phyloP scores from a whole-genome alignment of 2,888 invertebrate species.

The Parnassius apollo region DNA sequence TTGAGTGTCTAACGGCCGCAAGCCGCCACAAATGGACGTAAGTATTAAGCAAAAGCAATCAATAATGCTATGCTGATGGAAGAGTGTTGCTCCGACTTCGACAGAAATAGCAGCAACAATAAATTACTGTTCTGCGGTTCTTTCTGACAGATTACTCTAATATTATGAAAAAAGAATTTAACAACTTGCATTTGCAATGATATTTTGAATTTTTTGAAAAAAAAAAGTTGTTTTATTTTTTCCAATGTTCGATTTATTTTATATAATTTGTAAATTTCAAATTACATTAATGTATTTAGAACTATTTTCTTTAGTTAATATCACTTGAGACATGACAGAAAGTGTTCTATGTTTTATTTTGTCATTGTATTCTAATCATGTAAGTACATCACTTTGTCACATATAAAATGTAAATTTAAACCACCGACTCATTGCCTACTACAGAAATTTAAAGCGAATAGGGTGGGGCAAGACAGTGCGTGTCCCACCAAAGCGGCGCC shows the following conservation, averaged over 20 bases:
- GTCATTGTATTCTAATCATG: conserved; percentile 47
- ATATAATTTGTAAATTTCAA: too few relatives aligned
- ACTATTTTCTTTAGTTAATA: neutral
- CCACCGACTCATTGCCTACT: conserved; percentile 35
- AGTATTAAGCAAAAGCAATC: conserved; percentile 26
- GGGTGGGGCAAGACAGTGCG: conserved; percentile 59
- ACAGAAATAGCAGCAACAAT: conserved; percentile 26
- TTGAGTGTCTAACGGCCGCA: conserved; percentile 36
- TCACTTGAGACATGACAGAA: conserved; percentile 8
- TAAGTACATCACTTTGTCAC: conserved; percentile 31
- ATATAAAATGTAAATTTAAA: conserved; percentile 48
- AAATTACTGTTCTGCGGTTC: conserved; percentile 18
- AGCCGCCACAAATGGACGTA: conserved; percentile 32
- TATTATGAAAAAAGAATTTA: conserved; percentile 16
- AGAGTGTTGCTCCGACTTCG: conserved; percentile 15
- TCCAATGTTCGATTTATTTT: too few relatives aligned
- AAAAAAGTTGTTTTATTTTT: neutral
- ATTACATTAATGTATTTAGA: too few relatives aligned
- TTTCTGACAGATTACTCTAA: conserved; percentile 2
- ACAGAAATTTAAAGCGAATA: conserved; percentile 33
- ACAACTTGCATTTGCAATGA: conserved; percentile 7
- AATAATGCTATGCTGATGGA: conserved; percentile 24
- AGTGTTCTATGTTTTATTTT: conserved; percentile 7
- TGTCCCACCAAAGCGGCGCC: conserved; percentile 56
- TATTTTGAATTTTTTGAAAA: neutral